Percentiles rank a stretch among this genome's conserved stretches.
Conservation (phyloP, 2,113 vertebrate species). For the Hassar affinis region DNA sequence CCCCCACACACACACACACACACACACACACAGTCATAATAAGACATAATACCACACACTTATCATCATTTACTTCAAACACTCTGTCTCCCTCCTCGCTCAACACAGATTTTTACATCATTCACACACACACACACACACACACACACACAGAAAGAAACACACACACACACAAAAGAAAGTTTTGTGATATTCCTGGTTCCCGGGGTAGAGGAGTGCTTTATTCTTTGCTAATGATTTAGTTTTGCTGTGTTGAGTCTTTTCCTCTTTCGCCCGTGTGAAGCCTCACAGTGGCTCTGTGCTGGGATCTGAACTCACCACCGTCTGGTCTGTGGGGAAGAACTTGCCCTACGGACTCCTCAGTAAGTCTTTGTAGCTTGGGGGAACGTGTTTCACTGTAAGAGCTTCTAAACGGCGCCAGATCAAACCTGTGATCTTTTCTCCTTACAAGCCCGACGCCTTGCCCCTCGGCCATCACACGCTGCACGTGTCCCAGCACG, state of each 20-base stretch:
- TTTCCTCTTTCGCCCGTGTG: background rate
- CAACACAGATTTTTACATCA: background rate
- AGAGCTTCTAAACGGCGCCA: background rate
- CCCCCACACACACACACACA: background rate
- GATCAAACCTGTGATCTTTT: background rate
- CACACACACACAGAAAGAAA: too few species aligned
- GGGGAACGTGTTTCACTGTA: background rate
- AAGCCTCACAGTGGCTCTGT: background rate
- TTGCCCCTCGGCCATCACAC: background rate
- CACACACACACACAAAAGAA: background rate
- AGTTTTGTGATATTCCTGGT: background rate
- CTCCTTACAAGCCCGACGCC: background rate
- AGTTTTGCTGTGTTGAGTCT: background rate
- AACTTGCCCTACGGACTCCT: background rate
- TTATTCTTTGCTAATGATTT: background rate
- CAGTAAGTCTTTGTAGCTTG: background rate
- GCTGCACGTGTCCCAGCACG: background rate
- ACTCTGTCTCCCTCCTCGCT: background rate
- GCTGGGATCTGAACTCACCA: background rate
- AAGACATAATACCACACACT: too few species aligned
- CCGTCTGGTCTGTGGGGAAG: background rate
- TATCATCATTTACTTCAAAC: background rate
- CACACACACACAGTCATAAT: slow-evolving; percentile 2
- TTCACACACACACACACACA: background rate
- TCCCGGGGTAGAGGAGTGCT: background rate